Percentiles rank a stretch among this genome's conserved stretches.
Evolutionary conservation across 1,140 invertebrate genomes (phyloP).

Genomic region (Bombyx mandarina): DNA sequence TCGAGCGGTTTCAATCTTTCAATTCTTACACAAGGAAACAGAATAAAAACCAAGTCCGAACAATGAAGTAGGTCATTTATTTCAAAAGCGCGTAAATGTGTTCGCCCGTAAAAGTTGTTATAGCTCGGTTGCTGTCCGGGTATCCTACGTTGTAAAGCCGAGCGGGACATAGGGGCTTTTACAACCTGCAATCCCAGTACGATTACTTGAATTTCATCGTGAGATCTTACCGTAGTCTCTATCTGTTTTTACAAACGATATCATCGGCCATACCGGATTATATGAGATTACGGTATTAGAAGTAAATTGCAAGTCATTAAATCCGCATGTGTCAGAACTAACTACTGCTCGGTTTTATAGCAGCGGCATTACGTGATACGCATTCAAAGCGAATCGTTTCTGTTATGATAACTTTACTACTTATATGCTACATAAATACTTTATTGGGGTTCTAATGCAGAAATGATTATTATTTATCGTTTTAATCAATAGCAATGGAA

Average conservation of each 20-base stretch:
- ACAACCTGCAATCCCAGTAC: neutral
- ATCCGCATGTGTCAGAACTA: neutral
- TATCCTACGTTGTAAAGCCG: constrained; percentile 14
- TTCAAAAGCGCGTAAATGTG: constrained; percentile 41
- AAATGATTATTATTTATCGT: too few species aligned
- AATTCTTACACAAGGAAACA: too few species aligned
- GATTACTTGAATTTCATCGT: neutral
- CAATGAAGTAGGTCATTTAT: constrained; percentile 39
- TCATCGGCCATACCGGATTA: too few species aligned
- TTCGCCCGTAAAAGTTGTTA: constrained; percentile 57
- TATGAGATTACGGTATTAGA: neutral
- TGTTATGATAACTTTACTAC: too few species aligned
- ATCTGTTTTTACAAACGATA: too few species aligned
- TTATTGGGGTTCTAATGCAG: too few species aligned
- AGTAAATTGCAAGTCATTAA: neutral
- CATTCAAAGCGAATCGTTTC: too few species aligned
- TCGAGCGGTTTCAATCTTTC: too few species aligned
- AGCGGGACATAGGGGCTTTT: neutral
- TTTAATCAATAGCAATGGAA: too few species aligned
- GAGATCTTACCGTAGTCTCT: too few species aligned
- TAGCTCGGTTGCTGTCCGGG: constrained; percentile 28
- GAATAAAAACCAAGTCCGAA: too few species aligned
- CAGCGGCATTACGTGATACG: neutral
- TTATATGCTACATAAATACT: too few species aligned
- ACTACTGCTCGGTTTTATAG: neutral